Conservation (phyloP, 2,888 invertebrate species). For the Nemotelus pantherinus region DNA sequence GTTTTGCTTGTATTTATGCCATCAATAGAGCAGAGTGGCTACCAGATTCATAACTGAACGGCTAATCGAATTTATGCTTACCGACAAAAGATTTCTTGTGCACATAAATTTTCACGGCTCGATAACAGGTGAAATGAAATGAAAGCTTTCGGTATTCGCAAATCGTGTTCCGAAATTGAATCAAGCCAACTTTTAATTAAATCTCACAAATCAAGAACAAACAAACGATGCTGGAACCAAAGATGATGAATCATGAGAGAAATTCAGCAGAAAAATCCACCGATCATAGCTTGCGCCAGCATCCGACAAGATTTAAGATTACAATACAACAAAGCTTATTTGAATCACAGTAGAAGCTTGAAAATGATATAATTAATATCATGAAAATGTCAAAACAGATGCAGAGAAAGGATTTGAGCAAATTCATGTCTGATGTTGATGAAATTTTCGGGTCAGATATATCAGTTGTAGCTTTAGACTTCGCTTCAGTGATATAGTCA, state of each 20-base stretch:
- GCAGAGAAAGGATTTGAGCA: not conserved
- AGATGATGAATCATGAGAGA: slow-evolving; percentile 14
- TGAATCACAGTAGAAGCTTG: not conserved
- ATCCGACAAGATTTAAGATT: not conserved
- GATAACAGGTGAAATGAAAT: slow-evolving; percentile 6
- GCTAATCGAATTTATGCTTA: too few relatives aligned
- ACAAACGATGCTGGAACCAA: not conserved
- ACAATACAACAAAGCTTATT: not conserved
- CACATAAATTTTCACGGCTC: not conserved
- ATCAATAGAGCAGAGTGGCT: too few relatives aligned
- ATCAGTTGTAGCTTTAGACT: too few relatives aligned
- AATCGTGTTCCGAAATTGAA: slow-evolving; percentile 8
- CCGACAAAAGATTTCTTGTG: too few relatives aligned
- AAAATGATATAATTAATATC: slow-evolving; percentile 18
- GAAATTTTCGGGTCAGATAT: too few relatives aligned
- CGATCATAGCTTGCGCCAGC: too few relatives aligned
- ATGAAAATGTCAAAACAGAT: not conserved
- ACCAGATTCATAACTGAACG: too few relatives aligned
- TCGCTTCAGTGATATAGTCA: too few relatives aligned
- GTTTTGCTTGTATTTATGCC: too few relatives aligned
- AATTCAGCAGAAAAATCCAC: not conserved
- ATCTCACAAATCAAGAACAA: slow-evolving; percentile 24
- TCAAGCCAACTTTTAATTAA: slow-evolving; percentile 32
- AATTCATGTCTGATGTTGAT: too few relatives aligned
- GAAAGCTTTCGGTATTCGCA: slow-evolving; percentile 8